Percentiles rank a stretch among this genome's conserved stretches.
Conservation (phyloP, 2,797 vertebrate genomes). For the Benthosema pterotum region DNA sequence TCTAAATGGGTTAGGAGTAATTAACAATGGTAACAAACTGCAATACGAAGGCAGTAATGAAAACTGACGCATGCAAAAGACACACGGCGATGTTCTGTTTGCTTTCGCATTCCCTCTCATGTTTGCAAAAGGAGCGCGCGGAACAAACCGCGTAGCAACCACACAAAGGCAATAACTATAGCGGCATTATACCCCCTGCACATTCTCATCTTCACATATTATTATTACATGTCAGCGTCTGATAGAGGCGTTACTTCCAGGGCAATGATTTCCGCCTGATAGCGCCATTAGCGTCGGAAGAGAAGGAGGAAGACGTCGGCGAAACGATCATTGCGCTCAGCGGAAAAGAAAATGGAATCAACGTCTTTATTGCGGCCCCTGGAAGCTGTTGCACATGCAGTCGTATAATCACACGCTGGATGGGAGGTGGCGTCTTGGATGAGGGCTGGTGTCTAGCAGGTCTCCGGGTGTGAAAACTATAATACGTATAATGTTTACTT, state of each 20-base stretch:
- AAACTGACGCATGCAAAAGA: neutral
- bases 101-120: slow-evolving; percentile 12
- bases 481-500: no score
- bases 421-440: slow-evolving; percentile 37
- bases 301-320: slow-evolving; percentile 30
- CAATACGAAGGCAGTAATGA: no score
- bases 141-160: slow-evolving; percentile 33
- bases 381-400: slow-evolving; percentile 62
- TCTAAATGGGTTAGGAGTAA: no score
- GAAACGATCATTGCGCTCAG: slow-evolving; percentile 65
- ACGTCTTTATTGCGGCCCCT: slow-evolving; percentile 60
- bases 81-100: slow-evolving; percentile 10
- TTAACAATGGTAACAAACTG: no score
- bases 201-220: slow-evolving; percentile 48
- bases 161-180: slow-evolving; percentile 45
- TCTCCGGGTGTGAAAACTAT: no score
- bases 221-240: slow-evolving; percentile 50
- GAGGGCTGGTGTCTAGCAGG: slow-evolving; percentile 27
- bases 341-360: slow-evolving; percentile 64
- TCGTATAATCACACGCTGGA: slow-evolving; percentile 60
- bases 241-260: slow-evolving; percentile 60
- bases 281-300: slow-evolving; percentile 67
- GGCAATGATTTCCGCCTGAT: slow-evolving; percentile 68
- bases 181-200: slow-evolving; percentile 47
- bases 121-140: slow-evolving; percentile 18